phyloP scores from a whole-genome alignment of 2,888 invertebrate genomes.

The Emesis castigata region DNA sequence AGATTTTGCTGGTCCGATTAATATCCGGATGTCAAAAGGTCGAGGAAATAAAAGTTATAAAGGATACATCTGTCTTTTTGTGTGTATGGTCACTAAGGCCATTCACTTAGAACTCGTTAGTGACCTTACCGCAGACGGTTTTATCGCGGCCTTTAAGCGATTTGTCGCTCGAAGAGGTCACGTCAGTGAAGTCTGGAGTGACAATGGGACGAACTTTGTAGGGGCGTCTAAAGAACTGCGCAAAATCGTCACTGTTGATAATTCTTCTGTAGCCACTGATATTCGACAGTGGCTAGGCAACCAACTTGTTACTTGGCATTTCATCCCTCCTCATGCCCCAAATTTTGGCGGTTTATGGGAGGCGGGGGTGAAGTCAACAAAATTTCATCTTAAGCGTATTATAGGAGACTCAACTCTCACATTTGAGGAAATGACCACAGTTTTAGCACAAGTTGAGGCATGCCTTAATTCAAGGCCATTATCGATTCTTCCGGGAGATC shows the following conservation, averaged over 20 bases:
- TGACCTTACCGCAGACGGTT: constrained; percentile 36
- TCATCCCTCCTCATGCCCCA: constrained; percentile 55
- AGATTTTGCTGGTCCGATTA: neutral
- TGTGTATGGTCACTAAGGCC: constrained; percentile 43
- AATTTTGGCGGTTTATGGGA: constrained; percentile 66
- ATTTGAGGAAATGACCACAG: constrained; percentile 47
- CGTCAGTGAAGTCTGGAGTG: constrained; percentile 38
- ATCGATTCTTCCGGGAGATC: neutral
- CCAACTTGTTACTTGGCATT: constrained; percentile 40
- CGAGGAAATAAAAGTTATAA: constrained; percentile 46
- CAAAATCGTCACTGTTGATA: constrained; percentile 9
- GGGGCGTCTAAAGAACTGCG: constrained; percentile 35
- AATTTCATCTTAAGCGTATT: constrained; percentile 36
- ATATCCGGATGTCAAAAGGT: constrained; percentile 32
- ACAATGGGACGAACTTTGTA: constrained; percentile 52
- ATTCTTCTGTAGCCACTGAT: neutral
- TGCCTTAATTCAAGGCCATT: constrained; percentile 57
- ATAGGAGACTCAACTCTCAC: constrained; percentile 44
- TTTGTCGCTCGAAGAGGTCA: constrained; percentile 53
- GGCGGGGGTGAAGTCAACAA: constrained; percentile 50
- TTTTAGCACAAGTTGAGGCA: constrained; percentile 50
- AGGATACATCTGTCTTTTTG: constrained; percentile 9
- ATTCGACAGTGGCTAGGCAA: neutral
- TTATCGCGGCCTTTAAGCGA: constrained; percentile 47
- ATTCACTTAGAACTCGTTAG: constrained; percentile 47